phyloP scores from a whole-genome alignment of 2,888 invertebrate species.

The Scaptomyza cyrtandrae region DNA sequence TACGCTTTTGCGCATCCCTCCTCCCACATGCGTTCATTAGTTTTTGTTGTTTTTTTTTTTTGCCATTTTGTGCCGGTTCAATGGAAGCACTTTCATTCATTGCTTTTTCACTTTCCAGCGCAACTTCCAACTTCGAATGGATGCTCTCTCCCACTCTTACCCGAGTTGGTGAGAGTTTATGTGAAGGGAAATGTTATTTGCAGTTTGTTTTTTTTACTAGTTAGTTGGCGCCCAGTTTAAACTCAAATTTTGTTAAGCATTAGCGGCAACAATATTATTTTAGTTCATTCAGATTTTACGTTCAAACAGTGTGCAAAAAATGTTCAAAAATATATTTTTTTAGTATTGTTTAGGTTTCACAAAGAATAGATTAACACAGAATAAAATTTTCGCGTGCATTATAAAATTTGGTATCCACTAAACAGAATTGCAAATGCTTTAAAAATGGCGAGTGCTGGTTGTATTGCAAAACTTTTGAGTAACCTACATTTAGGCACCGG shows the following conservation, averaged over 20 bases:
- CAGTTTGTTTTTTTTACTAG: neutral
- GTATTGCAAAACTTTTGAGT: slow-evolving; percentile 52
- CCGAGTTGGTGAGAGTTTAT: neutral
- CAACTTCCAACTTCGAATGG: slow-evolving; percentile 53
- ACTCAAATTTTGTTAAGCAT: neutral
- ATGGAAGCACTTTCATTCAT: slow-evolving; percentile 60
- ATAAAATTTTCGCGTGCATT: slow-evolving; percentile 1
- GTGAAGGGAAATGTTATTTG: slow-evolving; percentile 11
- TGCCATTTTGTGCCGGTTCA: slow-evolving; percentile 20
- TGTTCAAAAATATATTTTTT: neutral
- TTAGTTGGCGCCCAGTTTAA: slow-evolving; percentile 30
- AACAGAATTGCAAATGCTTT: neutral
- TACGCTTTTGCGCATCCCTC: neutral
- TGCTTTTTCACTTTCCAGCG: slow-evolving; percentile 31
- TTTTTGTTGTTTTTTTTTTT: neutral
- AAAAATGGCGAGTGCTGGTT: slow-evolving; percentile 43
- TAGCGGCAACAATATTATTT: neutral
- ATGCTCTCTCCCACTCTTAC: slow-evolving; percentile 2
- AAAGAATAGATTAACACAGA: too few species aligned
- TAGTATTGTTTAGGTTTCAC: neutral
- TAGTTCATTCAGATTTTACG: neutral
- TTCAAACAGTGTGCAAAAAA: neutral
- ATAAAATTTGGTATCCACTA: slow-evolving; percentile 2
- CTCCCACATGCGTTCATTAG: slow-evolving; percentile 3
- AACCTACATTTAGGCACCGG: slow-evolving; percentile 12